Evolutionary conservation across 2,888 invertebrate species (phyloP), one percentile per base, ranked within the genome.

Genomic region (Flabesymbios commensalis): DNA sequence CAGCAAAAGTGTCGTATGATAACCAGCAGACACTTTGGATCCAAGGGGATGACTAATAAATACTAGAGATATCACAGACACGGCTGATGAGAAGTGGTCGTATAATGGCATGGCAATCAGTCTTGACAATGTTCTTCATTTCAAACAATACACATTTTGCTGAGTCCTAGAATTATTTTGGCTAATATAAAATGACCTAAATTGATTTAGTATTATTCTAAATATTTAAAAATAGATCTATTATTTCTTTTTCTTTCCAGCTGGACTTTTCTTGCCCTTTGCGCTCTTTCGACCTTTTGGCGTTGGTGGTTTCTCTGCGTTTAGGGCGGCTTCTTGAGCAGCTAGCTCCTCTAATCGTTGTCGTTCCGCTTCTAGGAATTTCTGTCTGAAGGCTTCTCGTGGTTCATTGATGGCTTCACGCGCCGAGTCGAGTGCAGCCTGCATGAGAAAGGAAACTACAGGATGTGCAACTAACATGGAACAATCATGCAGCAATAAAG

Each of bases 301-400:
- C 19, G 80, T 74, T 14, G 51, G 33, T 54, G 77, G 78, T 2
- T 74, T 71, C 42, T 79, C 80, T 2, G 78, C 78, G 48, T 71
- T 72, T 36, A 74, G 42, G 22, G 75, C 75, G 4, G 78, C 78
- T 58, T 80, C 79, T 53, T 75, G 72, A 7, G 74, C 75, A n/a
- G 77, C 79, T 26, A 79, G 53, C 49, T 79, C 79, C 59, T 80
- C 81, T 57, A 74, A 67, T 19, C 74, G 71, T 52, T 70, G 73
- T 36, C 77, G 66, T 63, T 81, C 81, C 3, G 77, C 79, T 32
- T 79, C 81, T 33, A 81, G 71, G 68, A 74, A 79, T 57, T 74
- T 75, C 68, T 81, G 81, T 42, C 81, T 65, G 65, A 79, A 78
- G 14, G 78, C 80, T 61, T 81, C 81, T 48, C 80, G 53, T 3